phyloP scores from a whole-genome alignment of 2,888 invertebrate species.

The Drosophila anomelani region DNA sequence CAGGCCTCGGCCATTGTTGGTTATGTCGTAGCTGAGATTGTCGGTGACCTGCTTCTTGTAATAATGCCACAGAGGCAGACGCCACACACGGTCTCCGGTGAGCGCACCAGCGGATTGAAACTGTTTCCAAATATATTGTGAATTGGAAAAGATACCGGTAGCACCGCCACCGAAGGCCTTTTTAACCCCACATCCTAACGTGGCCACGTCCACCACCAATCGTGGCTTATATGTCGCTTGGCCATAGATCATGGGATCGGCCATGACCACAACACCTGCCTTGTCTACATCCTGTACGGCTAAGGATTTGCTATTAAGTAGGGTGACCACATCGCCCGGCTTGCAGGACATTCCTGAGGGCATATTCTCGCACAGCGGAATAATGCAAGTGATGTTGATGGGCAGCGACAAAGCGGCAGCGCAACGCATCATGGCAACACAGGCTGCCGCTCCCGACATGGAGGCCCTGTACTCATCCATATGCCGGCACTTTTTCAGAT shows the following conservation, averaged over 20 bases:
- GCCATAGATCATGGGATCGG: slow-evolving; percentile 92
- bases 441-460: slow-evolving; percentile 88
- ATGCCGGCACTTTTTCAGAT: slow-evolving; percentile 59
- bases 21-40: slow-evolving; percentile 86
- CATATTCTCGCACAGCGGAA: slow-evolving; percentile 85
- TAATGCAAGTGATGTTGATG: slow-evolving; percentile 85
- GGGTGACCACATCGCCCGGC: slow-evolving; percentile 85
- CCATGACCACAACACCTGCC: slow-evolving; percentile 91
- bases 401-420: slow-evolving; percentile 86
- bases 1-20: slow-evolving; percentile 86
- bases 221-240: slow-evolving; percentile 87
- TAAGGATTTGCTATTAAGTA: slow-evolving; percentile 86
- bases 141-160: slow-evolving; percentile 86
- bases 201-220: slow-evolving; percentile 87
- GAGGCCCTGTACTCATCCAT: slow-evolving; percentile 85
- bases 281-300: slow-evolving; percentile 87
- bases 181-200: slow-evolving; percentile 85
- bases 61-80: slow-evolving; percentile 86
- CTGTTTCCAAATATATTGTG: slow-evolving; percentile 85
- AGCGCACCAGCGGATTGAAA: slow-evolving; percentile 86
- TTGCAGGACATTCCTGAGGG: slow-evolving; percentile 87
- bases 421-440: slow-evolving; percentile 86
- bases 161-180: slow-evolving; percentile 86
- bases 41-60: slow-evolving; percentile 80
- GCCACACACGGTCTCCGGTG: slow-evolving; percentile 88